Percentiles rank a stretch among this genome's conserved stretches.
Conservation (phyloP, 2,797 vertebrate species). For the Lateolabrax maculatus region DNA sequence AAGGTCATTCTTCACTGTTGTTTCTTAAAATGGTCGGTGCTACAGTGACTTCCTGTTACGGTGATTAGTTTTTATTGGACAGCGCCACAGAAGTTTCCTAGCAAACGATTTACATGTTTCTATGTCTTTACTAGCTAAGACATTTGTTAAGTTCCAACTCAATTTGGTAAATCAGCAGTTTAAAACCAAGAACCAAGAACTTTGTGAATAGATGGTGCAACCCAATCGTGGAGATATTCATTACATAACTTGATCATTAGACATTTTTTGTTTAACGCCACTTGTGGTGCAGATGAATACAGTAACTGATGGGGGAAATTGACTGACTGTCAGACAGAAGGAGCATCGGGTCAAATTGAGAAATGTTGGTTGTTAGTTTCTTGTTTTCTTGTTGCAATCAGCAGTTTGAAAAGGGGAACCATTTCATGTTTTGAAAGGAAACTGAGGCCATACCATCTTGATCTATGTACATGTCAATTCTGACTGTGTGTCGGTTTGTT, state of each 20-base stretch:
- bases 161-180: background rate
- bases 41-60: background rate
- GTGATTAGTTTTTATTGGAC: background rate
- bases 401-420: background rate
- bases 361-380: constrained; percentile 9
- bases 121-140: background rate
- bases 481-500: background rate
- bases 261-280: background rate
- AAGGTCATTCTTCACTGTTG: background rate
- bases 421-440: background rate
- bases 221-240: background rate
- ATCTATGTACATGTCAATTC: background rate
- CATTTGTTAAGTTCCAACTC: background rate
- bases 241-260: background rate
- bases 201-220: background rate
- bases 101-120: background rate
- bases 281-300: background rate
- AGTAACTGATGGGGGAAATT: background rate
- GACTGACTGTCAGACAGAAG: background rate
- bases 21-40: too few species aligned
- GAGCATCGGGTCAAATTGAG: background rate
- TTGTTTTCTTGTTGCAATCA: background rate
- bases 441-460: fast-evolving
- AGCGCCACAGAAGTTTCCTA: background rate
- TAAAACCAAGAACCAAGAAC: too few species aligned